phyloP scores from a whole-genome alignment of 2,797 vertebrate genomes.

The Cirrhinus molitorella region DNA sequence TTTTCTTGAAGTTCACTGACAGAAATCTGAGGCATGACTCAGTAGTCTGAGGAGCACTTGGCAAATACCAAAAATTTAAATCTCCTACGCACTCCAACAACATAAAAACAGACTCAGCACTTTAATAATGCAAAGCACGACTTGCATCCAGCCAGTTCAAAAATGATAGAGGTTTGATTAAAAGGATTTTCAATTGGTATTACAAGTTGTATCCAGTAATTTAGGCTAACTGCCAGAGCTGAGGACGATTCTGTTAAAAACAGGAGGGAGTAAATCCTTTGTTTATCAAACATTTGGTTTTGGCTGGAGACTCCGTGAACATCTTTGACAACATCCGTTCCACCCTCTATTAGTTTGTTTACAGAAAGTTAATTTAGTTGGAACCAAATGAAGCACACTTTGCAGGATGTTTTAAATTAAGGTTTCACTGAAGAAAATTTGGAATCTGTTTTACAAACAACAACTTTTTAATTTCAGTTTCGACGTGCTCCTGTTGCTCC shows the following conservation, averaged over 20 bases:
- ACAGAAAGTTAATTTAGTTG: conserved; percentile 29
- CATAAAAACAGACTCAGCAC: conserved; percentile 20
- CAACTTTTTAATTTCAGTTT: conserved; percentile 11
- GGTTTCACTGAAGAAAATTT: conserved; percentile 8
- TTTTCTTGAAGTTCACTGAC: conserved; percentile 27
- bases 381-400: conserved; percentile 27
- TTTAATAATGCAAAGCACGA: conserved; percentile 15
- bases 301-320: conserved; percentile 12
- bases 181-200: conserved; percentile 6
- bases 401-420: conserved; percentile 9
- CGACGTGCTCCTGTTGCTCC: not conserved
- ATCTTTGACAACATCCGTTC: conserved; percentile 26
- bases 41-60: conserved; percentile 18
- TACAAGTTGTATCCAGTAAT: conserved; percentile 15
- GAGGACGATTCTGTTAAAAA: conserved; percentile 13
- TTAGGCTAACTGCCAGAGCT: not conserved
- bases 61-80: conserved; percentile 32
- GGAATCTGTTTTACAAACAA: not conserved
- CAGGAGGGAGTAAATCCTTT: conserved; percentile 23
- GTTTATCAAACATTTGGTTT: conserved; percentile 42
- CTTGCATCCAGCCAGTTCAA: not conserved
- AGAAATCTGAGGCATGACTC: conserved; percentile 30
- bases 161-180: not conserved
- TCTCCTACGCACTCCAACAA: conserved; percentile 6
- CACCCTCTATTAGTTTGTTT: conserved; percentile 39